These are phyloP conservation scores for Cordilura impudica DNA, from an alignment of 2,888 invertebrate species.

Conservation along the genomic window DNA sequence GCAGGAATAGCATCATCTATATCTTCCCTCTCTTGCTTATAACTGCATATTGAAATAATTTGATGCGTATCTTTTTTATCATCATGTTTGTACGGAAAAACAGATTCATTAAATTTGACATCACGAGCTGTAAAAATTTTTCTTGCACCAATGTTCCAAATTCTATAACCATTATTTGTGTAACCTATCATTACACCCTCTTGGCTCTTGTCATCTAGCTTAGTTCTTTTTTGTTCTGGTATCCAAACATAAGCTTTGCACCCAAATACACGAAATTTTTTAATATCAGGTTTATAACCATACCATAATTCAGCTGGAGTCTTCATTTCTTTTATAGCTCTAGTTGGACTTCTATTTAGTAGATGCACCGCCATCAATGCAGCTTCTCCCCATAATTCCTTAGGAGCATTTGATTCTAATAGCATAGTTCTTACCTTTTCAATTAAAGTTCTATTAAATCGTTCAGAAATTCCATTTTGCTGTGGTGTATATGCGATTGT, in stretches of 20 bases:
- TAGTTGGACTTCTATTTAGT: not conserved
- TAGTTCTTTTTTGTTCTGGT: constrained; percentile 4
- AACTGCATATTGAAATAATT: no score
- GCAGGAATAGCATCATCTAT: no score
- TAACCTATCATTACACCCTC: constrained; percentile 15
- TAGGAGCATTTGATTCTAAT: constrained; percentile 7
- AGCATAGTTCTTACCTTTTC: no score
- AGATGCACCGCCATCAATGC: not conserved
- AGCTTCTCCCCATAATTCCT: not conserved
- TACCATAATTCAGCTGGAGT: constrained; percentile 13
- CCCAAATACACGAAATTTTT: constrained; percentile 1
- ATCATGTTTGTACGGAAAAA: no score
- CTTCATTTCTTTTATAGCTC: not conserved
- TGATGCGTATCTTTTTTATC: no score
- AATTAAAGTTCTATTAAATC: no score
- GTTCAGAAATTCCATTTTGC: not conserved
- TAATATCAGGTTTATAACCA: not conserved
- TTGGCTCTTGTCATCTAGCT: constrained; percentile 7
- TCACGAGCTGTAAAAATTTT: not conserved
- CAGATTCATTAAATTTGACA: no score
- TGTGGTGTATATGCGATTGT: not conserved
- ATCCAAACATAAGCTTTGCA: constrained; percentile 7
- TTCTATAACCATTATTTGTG: not conserved
- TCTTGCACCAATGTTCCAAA: not conserved
- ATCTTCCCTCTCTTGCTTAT: no score